A percentile compares a stretch with the other conserved stretches of the same genome.
These are phyloP conservation scores for Enhydra lutris DNA, from an alignment of 2,113 vertebrate genomes.

Conservation along the genomic window DNA sequence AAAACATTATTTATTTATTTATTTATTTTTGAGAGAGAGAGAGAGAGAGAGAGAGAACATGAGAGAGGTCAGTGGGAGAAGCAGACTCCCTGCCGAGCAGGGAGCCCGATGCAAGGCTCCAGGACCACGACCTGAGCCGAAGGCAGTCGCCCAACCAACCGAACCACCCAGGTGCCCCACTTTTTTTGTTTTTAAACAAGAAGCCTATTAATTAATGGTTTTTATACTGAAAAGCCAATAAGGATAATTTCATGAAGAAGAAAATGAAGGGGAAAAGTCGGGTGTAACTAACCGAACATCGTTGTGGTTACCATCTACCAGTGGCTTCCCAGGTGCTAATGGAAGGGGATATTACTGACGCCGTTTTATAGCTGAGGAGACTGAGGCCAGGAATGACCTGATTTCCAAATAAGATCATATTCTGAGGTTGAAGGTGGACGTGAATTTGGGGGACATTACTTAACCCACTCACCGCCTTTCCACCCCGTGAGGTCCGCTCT, in stretches of 20 bases:
- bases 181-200: not conserved
- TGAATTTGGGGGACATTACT: not conserved
- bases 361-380: not conserved
- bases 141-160: no score
- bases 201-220: not conserved
- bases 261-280: not conserved
- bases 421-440: not conserved
- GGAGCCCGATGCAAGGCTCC: no score
- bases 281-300: not conserved
- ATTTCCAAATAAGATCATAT: not conserved
- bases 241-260: not conserved
- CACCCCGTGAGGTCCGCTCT: not conserved
- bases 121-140: no score
- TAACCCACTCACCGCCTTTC: not conserved
- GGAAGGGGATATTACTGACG: no score
- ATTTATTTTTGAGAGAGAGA: no score
- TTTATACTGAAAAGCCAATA: not conserved
- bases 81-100: no score
- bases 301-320: rapidly evolving
- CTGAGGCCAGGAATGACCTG: not conserved
- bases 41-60: no score
- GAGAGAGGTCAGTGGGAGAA: no score
- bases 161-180: no score
- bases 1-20: no score
- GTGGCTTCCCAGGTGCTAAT: not conserved